Evolutionary conservation across 2,888 invertebrate genomes (phyloP).

Genomic region (Biston betularia): DNA sequence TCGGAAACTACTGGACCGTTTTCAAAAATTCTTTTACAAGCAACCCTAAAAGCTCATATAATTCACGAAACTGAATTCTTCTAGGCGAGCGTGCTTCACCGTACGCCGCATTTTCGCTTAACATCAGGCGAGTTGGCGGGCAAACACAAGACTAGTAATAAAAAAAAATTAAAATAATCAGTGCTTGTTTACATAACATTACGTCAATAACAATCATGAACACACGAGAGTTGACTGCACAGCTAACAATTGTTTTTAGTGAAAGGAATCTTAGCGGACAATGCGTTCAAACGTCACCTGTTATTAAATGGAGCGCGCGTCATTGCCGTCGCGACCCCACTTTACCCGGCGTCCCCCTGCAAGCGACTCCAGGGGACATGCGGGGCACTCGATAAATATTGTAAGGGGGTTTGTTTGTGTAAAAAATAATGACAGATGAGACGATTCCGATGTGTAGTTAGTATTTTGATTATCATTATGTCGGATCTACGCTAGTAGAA

Average conservation of each 20-base stretch:
- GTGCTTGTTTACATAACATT: too few relatives aligned
- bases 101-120: too few relatives aligned
- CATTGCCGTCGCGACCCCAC: constrained; percentile 68
- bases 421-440: constrained; percentile 39
- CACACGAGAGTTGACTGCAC: not conserved
- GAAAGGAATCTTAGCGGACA: constrained; percentile 16
- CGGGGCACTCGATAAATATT: constrained; percentile 62
- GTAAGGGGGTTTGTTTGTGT: constrained; percentile 41
- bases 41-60: too few relatives aligned
- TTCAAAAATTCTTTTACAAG: too few relatives aligned
- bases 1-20: too few relatives aligned
- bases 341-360: constrained; percentile 47
- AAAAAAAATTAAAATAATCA: too few relatives aligned
- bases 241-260: constrained; percentile 21
- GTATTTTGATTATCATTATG: constrained; percentile 37
- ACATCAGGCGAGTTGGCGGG: too few relatives aligned
- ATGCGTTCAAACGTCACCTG: constrained; percentile 72
- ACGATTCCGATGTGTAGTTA: constrained; percentile 29
- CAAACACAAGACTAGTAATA: too few relatives aligned
- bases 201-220: constrained; percentile 1
- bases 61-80: too few relatives aligned
- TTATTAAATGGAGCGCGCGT: constrained; percentile 78
- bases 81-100: too few relatives aligned
- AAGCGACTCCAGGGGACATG: constrained; percentile 32
- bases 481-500: constrained; percentile 2